Conservation (phyloP, 2,797 vertebrate genomes). For the Anomalospiza imberbis region DNA sequence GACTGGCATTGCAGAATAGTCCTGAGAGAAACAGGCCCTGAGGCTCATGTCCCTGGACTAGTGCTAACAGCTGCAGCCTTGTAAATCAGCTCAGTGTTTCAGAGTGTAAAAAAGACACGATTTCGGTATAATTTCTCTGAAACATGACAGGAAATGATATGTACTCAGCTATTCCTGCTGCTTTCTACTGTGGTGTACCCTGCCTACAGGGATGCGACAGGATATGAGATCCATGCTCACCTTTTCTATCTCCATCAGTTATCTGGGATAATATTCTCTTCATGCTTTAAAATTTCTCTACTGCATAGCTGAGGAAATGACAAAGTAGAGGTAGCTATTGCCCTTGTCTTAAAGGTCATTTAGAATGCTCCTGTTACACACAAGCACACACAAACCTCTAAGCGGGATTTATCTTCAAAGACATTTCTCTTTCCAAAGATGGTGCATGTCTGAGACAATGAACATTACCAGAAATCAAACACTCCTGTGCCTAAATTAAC, state of each 20-base stretch:
- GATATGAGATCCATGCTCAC: conserved; percentile 71
- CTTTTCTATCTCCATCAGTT: conserved; percentile 78
- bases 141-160: not conserved
- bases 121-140: not conserved
- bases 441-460: not conserved
- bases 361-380: conserved; percentile 76
- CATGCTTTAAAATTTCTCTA: not conserved
- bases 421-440: conserved; percentile 43
- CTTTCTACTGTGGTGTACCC: not conserved
- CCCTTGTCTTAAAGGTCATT: conserved; percentile 75
- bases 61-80: not conserved
- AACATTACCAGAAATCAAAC: not conserved
- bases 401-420: not conserved
- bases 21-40: not conserved
- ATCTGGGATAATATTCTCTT: conserved; percentile 75
- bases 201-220: conserved; percentile 74
- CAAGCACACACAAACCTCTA: not conserved
- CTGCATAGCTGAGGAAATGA: conserved; percentile 56
- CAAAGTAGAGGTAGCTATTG: conserved; percentile 70
- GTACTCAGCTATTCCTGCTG: not conserved
- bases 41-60: not conserved
- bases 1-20: not conserved
- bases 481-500: not conserved
- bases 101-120: not conserved
- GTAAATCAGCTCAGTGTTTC: not conserved